These are phyloP conservation scores for Toxostoma redivivum DNA, from an alignment of 2,113 vertebrate genomes.

Conservation along the genomic window DNA sequence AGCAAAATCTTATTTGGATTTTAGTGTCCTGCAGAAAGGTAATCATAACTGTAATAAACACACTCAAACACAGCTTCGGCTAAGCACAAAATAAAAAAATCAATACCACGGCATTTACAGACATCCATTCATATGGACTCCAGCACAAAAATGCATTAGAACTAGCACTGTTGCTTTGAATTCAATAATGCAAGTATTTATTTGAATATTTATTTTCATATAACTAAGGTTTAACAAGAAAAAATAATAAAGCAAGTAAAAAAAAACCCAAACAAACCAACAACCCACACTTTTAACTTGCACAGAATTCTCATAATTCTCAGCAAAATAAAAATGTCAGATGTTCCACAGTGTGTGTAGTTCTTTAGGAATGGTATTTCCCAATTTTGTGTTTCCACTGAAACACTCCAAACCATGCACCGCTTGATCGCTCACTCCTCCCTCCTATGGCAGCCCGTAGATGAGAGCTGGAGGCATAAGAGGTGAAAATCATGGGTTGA, in stretches of 20 bases:
- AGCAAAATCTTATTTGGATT: neutral
- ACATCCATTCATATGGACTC: neutral
- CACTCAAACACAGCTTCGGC: neutral
- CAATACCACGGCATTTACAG: neutral
- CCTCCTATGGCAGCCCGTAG: too few relatives aligned
- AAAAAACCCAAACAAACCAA: neutral
- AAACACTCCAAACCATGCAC: neutral
- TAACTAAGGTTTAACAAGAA: neutral
- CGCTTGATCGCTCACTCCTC: fast-evolving
- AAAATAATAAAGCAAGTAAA: neutral
- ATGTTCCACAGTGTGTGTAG: neutral
- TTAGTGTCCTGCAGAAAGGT: neutral
- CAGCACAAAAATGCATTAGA: neutral
- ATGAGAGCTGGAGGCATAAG: neutral
- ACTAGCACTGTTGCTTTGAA: neutral
- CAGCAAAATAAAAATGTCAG: neutral
- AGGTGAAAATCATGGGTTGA: neutral
- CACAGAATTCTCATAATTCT: neutral
- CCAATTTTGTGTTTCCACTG: neutral
- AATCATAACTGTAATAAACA: neutral
- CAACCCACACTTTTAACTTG: neutral
- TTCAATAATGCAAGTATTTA: neutral
- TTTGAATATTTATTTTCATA: neutral
- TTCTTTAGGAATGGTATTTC: neutral
- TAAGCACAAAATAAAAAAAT: neutral